Evolutionary conservation across 2,797 vertebrate species (phyloP), one percentile per base, ranked within the genome.

Genomic region (Lagorchestes hirsutus): DNA sequence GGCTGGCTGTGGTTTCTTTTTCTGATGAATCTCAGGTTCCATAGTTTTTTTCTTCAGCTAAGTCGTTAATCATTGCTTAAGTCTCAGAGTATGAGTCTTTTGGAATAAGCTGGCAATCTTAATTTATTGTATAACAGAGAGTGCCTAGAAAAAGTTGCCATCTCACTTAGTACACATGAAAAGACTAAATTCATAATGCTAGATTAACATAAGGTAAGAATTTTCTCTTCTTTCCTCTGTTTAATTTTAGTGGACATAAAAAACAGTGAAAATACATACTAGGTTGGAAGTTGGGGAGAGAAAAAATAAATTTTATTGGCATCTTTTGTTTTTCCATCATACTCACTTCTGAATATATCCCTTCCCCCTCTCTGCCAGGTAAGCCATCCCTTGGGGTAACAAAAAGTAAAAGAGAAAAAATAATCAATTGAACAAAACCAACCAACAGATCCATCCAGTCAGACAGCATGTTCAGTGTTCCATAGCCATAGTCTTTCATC

Each of bases 1-100:
- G 95, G 93, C 95, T 95, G 93, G 90, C 96, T 97, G n/a, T 40
- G 62, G 50, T 94, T 96, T 94, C 91, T 91, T 93, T 93, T 93
- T 94, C 46, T 90, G 12, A 27, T 55, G 57, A 95, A 59, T 92
- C 56, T 22, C 24, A 29, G 57, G 56, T 2, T 50, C 27, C 67
- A 93, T 96, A 59, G 59, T 67, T 55, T 67, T 56, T 55, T 90
- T 46, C 94, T 95, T 96, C 24, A 91, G 52, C 58, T 92, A 96
- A 94, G 93, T 92, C n/a, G 27, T 67, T 94, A 90, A 94, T 95
- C 90, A 62, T 4, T 87, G 5, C 92, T 1, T 93, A 50, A 91
- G 92, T 93, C 93, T 34, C 18, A 5, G 52, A 94, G 54, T 93
- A n/a, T n/a, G 16, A 93, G 28, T 6, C 52, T 91, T 50, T 93